These are phyloP conservation scores for Theropithecus gelada DNA, from an alignment of 2,113 vertebrate genomes.

Conservation along the genomic window DNA sequence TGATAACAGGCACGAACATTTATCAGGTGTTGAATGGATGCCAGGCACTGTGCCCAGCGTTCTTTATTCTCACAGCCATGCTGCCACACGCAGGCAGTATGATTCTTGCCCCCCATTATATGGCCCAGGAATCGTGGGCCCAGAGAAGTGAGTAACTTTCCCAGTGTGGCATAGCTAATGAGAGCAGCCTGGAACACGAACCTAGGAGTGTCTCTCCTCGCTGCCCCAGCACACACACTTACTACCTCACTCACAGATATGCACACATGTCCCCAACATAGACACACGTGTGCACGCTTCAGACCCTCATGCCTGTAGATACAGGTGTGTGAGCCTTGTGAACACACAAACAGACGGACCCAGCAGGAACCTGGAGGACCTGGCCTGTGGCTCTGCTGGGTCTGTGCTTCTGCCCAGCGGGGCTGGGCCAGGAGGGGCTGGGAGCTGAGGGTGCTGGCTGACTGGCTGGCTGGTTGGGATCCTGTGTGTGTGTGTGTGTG, in stretches of 20 bases:
- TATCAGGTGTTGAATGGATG: accelerated
- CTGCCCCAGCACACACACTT: accelerated
- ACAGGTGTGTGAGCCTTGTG: neutral
- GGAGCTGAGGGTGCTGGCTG: neutral
- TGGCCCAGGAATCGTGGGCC: neutral
- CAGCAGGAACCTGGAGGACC: neutral
- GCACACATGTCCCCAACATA: neutral
- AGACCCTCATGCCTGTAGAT: neutral
- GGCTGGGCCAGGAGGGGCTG: too few relatives aligned
- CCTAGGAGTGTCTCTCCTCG: neutral
- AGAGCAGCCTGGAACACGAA: neutral
- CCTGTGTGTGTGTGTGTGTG: neutral
- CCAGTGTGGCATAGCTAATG: neutral
- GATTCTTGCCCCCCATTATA: neutral
- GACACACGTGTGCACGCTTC: neutral
- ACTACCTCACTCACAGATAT: too few relatives aligned
- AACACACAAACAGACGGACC: neutral
- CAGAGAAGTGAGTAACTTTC: slow-evolving; percentile 36
- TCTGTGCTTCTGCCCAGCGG: neutral
- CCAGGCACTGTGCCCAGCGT: neutral
- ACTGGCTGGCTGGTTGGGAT: neutral
- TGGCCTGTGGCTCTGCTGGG: neutral
- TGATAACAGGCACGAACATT: neutral
- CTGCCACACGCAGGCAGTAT: neutral
- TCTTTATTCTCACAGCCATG: neutral